A percentile compares a stretch with the other conserved stretches of the same genome.
Conservation (phyloP, 2,888 invertebrate genomes). For the Panzeria rudis region DNA sequence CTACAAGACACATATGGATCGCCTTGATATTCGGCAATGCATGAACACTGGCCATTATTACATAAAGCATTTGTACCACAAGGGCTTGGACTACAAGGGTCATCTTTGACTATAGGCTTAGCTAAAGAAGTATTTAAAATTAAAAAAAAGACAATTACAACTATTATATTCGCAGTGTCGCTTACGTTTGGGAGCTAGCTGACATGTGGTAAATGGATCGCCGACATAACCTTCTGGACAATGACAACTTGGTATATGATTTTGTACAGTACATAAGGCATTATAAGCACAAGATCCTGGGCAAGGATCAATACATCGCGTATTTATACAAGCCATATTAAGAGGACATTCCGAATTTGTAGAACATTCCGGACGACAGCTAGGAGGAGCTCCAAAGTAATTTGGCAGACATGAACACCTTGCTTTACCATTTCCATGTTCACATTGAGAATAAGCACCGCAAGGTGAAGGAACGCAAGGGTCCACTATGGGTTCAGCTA, state of each 20-base stretch:
- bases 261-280: conserved; percentile 87
- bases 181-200: conserved; percentile 84
- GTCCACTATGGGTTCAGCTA: conserved; percentile 81
- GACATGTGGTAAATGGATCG: conserved; percentile 88
- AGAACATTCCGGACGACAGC: conserved; percentile 88
- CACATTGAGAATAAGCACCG: conserved; percentile 88
- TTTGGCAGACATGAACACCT: conserved; percentile 87
- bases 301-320: conserved; percentile 91
- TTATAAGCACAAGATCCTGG: conserved; percentile 90
- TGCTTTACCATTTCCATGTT: conserved; percentile 86
- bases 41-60: conserved; percentile 88
- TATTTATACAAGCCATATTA: conserved; percentile 90
- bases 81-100: conserved; percentile 87
- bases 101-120: conserved; percentile 78
- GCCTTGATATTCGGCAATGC: conserved; percentile 88
- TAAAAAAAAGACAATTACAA: background rate
- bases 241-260: conserved; percentile 90
- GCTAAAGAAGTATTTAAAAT: conserved; percentile 68
- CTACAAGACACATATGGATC: conserved; percentile 91
- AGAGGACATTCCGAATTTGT: conserved; percentile 90
- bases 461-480: conserved; percentile 88
- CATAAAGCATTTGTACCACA: conserved; percentile 90
- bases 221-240: conserved; percentile 90
- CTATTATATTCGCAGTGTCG: background rate
- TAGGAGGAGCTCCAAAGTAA: conserved; percentile 89